Base-by-base conservation (phyloP, 2,113 vertebrate species). In the Globicephala melas region DNA sequence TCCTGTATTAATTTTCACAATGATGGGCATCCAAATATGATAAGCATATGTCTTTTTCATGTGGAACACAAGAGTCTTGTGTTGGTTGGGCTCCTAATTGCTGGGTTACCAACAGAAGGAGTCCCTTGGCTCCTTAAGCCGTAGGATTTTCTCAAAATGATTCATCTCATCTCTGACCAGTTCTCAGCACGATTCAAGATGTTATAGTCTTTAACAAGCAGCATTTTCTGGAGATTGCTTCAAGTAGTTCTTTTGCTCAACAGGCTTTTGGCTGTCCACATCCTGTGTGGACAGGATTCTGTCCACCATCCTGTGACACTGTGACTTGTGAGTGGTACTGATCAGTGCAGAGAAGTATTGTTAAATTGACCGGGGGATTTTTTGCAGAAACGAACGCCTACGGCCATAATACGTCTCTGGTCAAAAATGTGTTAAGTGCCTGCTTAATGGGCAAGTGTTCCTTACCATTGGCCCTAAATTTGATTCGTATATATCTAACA, bases 401-500 rank as follows among this genome's bases (percentile, higher is more conserved):
- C 2, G 55, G 55, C 18, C 55, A 58, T 58, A 21, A 58, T 21
- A 58, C 2, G 17, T 58, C 55, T 21, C 55, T 58, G 55, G 55
- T 20, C 55, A 58, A 58, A 58, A 58, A 58, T 20, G 55, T 21
- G 55, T 58, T 70, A 76, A 65, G 33, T 84, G 67, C 41, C 47
- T 79, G 55, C 71, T 67, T 90, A 92, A 79, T 94, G 88, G 84
- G 47, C 8, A 85, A 71, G 14, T 23, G 74, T 90, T 93, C 70
- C 58, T 53, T 58, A 89, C 55, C 50, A 92, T 5, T 65, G 74
- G 31, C 33, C 31, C 33, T 80, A 58, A 60, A 83, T 84, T 76
- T 92, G 76, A 80, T 93, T 87, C 25, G 9, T 63, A 85, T 41
- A 47, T 93, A 53, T 89, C 81, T 97, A 76, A 84, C 94, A 95